A percentile compares a stretch with the other conserved stretches of the same genome.
These are phyloP conservation scores for Aphrophora alni DNA, from an alignment of 2,888 invertebrate genomes.

Conservation along the genomic window DNA sequence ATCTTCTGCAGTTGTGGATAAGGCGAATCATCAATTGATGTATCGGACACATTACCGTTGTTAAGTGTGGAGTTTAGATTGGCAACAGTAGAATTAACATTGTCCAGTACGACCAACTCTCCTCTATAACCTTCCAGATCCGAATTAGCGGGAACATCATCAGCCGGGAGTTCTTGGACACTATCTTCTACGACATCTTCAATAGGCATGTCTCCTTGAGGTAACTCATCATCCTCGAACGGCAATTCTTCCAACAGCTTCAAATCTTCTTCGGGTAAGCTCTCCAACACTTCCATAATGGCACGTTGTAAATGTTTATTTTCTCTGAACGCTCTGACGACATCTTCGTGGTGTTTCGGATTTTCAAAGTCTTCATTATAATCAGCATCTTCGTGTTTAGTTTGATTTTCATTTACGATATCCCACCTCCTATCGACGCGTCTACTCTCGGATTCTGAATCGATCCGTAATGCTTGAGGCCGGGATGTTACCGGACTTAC, in stretches of 20 bases:
- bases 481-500: conserved; percentile 10
- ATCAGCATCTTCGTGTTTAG: not conserved
- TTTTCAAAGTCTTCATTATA: not conserved
- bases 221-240: not conserved
- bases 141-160: conserved; percentile 2
- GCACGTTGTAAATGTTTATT: conserved; percentile 10
- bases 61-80: not conserved
- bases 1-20: conserved; percentile 33
- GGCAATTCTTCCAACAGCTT: conserved; percentile 31
- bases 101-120: conserved; percentile 25
- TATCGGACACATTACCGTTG: not conserved
- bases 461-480: conserved; percentile 24
- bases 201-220: conserved; percentile 32
- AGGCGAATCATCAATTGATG: not conserved
- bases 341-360: not conserved
- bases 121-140: conserved; percentile 27
- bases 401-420: not conserved
- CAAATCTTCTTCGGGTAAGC: conserved; percentile 30
- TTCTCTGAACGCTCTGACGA: conserved; percentile 13
- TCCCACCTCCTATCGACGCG: conserved; percentile 16
- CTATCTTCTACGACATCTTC: conserved; percentile 33
- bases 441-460: not conserved
- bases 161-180: conserved; percentile 23
- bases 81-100: not conserved
- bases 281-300: conserved; percentile 30